Conservation (phyloP, 2,113 vertebrate genomes). For the Nannospalax galili region DNA sequence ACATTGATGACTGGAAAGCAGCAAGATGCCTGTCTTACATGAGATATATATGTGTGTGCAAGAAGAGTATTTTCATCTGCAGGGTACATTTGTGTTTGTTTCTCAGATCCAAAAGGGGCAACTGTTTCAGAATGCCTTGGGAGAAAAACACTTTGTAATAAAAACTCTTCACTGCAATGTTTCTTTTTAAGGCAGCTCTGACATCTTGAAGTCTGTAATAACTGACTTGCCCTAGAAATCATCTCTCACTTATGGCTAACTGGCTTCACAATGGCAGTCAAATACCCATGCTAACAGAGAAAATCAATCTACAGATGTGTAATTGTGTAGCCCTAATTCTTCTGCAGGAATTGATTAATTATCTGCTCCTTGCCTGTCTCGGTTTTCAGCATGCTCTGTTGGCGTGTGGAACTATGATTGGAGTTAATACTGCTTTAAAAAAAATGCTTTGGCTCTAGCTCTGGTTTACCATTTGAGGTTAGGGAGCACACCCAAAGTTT, state of each 20-base stretch:
- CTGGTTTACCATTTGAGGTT: neutral
- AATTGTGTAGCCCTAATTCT: neutral
- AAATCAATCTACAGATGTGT: neutral
- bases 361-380: constrained; percentile 17
- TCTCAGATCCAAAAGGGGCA: neutral
- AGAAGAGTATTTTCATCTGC: neutral
- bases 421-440: neutral
- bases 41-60: neutral
- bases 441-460: too few relatives aligned
- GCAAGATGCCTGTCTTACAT: neutral
- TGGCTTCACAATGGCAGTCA: neutral
- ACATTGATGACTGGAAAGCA: neutral
- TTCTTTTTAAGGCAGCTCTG: neutral
- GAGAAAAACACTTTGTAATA: neutral
- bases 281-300: neutral
- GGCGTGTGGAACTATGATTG: neutral
- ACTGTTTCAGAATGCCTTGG: neutral
- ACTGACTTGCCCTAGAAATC: neutral
- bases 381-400: neutral
- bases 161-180: neutral
- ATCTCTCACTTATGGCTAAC: neutral
- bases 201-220: neutral
- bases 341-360: neutral
- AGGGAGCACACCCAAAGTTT: neutral
- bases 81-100: neutral